Evolutionary conservation across 2,113 vertebrate species (phyloP), one percentile per base, ranked within the genome.

Genomic region (Macrotus californicus): DNA sequence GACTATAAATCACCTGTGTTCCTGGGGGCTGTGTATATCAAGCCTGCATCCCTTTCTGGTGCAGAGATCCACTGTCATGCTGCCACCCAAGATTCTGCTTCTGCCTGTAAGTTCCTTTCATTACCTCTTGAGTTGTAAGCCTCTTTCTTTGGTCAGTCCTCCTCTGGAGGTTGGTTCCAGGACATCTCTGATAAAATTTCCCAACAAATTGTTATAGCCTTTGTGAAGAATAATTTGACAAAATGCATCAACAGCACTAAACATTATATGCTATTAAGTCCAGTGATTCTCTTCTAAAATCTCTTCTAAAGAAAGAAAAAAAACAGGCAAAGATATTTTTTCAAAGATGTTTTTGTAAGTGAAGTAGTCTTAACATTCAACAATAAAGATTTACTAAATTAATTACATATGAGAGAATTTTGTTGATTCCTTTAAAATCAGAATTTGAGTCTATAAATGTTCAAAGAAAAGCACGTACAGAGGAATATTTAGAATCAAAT

Each of bases 401-500:
- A 89, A 64, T 64, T 48, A 36, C 19, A 19, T 43, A 19, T 64
- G 21, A 29, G 69, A 3, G 19, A 89, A 80, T 80, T 61, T 89
- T 39, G 34, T 92, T 36, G 54, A 94, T 83, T 89, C 24, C 18
- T 77, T 95, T 83, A 79, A 82, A 96, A 86, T 70, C 79, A 89
- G 39, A 15, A 36, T 61, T 43, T 86, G 31, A 61, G 3, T 43
- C 22, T 64, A 64, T 14, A 64, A 84, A 19, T 89, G 5, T n/a
- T 83, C 61, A 92, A 56, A 73, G 61, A 41, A 92, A 77, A 48
- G 10, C 26, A 66, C 21, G 24, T 36, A 29, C 3, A 64, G 48
- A 77, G 2, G 13, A 84, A 22, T 41, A 80, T 15, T 26, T 26
- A 43, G 31, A 93, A 67, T 79, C 13, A 36, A 80, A 79, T 66